Evolutionary conservation across 2,888 invertebrate genomes (phyloP).

Genomic region (Diogma glabrata): DNA sequence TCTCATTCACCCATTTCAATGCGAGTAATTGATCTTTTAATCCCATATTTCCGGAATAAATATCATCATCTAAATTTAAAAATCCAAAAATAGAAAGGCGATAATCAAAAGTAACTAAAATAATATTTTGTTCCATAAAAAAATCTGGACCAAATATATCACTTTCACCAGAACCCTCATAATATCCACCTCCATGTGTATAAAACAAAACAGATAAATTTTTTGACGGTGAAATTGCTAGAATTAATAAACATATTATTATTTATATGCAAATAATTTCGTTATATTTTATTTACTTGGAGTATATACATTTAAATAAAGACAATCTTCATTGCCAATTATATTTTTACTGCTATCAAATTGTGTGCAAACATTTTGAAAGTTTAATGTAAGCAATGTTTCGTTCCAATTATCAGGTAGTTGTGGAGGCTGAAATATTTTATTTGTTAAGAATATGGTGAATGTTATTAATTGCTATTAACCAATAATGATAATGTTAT

Average conservation of each 20-base stretch:
- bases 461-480: no score
- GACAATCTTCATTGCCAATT: background rate
- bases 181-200: slow-evolving; percentile 11
- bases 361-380: background rate
- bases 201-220: slow-evolving; percentile 11
- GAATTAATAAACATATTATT: no score
- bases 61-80: background rate
- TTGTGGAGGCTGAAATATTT: slow-evolving; percentile 1
- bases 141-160: slow-evolving; percentile 7
- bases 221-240: background rate
- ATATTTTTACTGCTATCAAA: background rate
- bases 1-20: slow-evolving; percentile 4
- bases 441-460: no score
- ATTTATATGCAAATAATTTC: no score
- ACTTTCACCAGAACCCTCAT: background rate
- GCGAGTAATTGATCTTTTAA: background rate
- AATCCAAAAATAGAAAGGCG: background rate
- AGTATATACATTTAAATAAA: background rate
- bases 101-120: slow-evolving; percentile 7
- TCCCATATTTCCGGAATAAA: slow-evolving; percentile 2
- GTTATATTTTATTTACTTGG: no score
- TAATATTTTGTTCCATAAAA: slow-evolving; percentile 7
- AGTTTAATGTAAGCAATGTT: background rate
- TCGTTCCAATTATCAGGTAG: background rate
- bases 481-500: no score